Evolutionary conservation across 2,888 invertebrate species (phyloP), one percentile per base, ranked within the genome.

Genomic region (Scaeva pyrastri): DNA sequence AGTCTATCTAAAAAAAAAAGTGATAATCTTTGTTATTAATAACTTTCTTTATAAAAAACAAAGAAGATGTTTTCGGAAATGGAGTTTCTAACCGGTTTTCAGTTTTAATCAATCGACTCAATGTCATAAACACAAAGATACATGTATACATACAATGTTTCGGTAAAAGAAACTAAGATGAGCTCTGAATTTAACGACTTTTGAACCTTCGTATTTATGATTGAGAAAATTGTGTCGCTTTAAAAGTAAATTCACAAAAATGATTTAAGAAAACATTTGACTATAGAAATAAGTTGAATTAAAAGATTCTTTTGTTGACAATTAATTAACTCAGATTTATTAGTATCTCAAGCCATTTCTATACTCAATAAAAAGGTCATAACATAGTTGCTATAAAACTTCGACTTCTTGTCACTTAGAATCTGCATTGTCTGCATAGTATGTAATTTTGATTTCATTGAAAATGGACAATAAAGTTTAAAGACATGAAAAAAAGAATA

Each of bases 391-490:
- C 23, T 23, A 52, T 52, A 26, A 52, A 52, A n/a, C 52, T 52
- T 23, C 26, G 52, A 52, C 52, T 26, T 52, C 8, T n/a, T 52
- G 52, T 52, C 52, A 52, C 52, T 52, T 52, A 26, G 26, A 26
- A 52, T 52, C 23, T 52, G 26, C 52, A 52, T 52, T 26, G 52
- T 26, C 23, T 52, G 26, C 52, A 52, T 52, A n/a, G n/a, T n/a
- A n/a, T 26, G 52, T 26, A 2, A 52, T 52, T 52, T 48, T 48
- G 21, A n/a, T 48, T 48, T 52, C 23, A 52, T 14, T 52, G 23
- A 52, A 7, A 52, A 26, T n/a, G 14, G 14, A 26, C 52, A 52
- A 52, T 52, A 52, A 52, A 52, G 52, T 52, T 2, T 52, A 4
- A 0, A 48, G 11, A 19, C n/a, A 21, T 0, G 23, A 23, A 21